Evolutionary conservation across 2,888 invertebrate genomes (phyloP).

Genomic region (Mesorhabditis spiculigera): DNA sequence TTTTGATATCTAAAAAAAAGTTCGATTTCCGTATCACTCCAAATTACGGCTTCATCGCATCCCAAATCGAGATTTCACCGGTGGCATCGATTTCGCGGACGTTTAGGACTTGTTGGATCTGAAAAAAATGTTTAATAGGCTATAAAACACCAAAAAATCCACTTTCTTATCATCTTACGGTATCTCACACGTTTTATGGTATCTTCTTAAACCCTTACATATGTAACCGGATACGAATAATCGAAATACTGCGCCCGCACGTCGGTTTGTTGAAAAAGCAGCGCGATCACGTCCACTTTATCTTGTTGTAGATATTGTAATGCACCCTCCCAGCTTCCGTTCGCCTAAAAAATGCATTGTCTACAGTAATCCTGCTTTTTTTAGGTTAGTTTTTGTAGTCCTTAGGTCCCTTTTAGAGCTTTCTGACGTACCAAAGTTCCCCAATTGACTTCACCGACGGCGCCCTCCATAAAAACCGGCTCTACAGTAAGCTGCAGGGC

Average conservation of each 20-base stretch:
- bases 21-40: neutral
- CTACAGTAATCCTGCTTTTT: no score
- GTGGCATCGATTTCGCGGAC: neutral
- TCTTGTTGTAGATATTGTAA: neutral
- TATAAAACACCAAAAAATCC: no score
- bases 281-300: neutral
- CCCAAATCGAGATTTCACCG: neutral
- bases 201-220: neutral
- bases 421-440: neutral
- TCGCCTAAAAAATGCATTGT: neutral
- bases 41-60: neutral
- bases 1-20: neutral
- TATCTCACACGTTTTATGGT: neutral
- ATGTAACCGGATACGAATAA: neutral
- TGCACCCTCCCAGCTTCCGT: neutral
- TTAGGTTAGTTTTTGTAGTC: no score
- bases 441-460: neutral
- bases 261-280: neutral
- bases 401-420: no score
- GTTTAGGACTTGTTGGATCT: neutral
- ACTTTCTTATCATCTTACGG: no score
- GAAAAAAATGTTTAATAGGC: neutral
- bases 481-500: neutral
- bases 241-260: constrained; percentile 3
- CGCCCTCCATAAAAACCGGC: constrained; percentile 1